phyloP scores from a whole-genome alignment of 2,888 invertebrate species.

The Belgica antarctica region DNA sequence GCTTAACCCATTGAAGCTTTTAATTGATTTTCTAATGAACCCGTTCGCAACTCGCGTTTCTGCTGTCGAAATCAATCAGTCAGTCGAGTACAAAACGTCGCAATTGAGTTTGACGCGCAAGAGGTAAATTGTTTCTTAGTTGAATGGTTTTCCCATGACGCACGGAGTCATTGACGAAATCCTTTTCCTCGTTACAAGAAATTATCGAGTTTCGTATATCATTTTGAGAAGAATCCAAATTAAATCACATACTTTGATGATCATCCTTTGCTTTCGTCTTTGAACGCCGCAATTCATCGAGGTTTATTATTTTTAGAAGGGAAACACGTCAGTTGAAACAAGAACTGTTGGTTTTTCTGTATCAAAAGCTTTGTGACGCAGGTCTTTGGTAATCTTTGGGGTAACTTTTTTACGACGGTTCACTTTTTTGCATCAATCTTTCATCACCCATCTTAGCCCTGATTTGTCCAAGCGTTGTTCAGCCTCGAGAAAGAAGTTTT shows the following conservation, averaged over 20 bases:
- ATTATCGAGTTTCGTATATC: background rate
- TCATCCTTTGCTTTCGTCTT: background rate
- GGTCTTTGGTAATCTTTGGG: background rate
- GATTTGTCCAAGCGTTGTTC: no score
- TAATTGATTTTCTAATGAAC: background rate
- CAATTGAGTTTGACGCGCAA: background rate
- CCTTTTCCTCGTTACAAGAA: background rate
- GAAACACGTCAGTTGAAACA: background rate
- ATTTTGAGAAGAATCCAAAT: background rate
- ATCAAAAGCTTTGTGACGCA: background rate
- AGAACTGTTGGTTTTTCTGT: background rate
- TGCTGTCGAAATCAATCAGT: background rate
- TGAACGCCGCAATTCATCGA: background rate
- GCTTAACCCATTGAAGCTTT: background rate
- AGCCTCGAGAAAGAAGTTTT: no score
- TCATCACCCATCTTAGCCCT: no score
- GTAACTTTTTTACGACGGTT: no score
- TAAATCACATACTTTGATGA: background rate
- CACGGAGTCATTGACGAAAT: background rate
- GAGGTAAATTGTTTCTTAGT: background rate
- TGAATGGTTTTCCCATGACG: background rate
- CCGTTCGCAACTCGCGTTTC: background rate
- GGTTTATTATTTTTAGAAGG: background rate
- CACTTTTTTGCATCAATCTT: no score
- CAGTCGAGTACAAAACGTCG: background rate